phyloP scores from a whole-genome alignment of 2,797 vertebrate species.

The Cyprinodon diabolis region DNA sequence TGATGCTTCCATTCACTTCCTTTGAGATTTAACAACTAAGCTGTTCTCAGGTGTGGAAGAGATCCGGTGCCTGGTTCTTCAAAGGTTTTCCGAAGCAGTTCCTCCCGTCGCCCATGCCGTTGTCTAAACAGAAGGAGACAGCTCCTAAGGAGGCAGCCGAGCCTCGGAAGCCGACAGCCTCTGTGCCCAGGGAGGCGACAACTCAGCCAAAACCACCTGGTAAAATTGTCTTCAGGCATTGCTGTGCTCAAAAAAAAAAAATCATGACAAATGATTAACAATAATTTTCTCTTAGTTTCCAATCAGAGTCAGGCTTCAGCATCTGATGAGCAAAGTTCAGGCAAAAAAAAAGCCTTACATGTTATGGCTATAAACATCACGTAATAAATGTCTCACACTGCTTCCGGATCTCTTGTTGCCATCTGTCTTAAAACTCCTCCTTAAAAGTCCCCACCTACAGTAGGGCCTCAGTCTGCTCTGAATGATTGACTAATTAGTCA shows the following conservation, averaged over 20 bases:
- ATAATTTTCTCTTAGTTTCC: constrained; percentile 62
- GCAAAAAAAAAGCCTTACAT: constrained; percentile 54
- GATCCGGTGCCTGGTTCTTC: constrained; percentile 98
- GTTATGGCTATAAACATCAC: not conserved
- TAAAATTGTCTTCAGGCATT: constrained; percentile 24
- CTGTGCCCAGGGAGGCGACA: constrained; percentile 59
- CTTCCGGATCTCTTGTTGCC: not conserved
- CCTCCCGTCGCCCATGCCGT: constrained; percentile 90
- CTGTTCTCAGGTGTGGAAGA: constrained; percentile 93
- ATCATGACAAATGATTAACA: not conserved
- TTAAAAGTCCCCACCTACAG: not conserved
- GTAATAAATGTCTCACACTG: not conserved
- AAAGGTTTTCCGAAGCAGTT: constrained; percentile 96
- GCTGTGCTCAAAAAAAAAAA: not conserved
- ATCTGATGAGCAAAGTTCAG: constrained; percentile 66
- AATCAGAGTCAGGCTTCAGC: constrained; percentile 42
- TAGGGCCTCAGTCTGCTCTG: not conserved
- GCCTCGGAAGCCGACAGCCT: constrained; percentile 34
- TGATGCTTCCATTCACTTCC: not conserved
- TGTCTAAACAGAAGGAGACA: constrained; percentile 82
- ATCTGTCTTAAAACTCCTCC: not conserved
- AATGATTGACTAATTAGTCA: not conserved
- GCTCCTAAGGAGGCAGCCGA: constrained; percentile 52
- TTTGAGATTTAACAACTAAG: not conserved
- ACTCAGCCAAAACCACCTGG: constrained; percentile 49